A percentile compares a stretch with the other conserved stretches of the same genome.
Conservation (phyloP, 2,797 vertebrate species). For the Erithacus rubecula region DNA sequence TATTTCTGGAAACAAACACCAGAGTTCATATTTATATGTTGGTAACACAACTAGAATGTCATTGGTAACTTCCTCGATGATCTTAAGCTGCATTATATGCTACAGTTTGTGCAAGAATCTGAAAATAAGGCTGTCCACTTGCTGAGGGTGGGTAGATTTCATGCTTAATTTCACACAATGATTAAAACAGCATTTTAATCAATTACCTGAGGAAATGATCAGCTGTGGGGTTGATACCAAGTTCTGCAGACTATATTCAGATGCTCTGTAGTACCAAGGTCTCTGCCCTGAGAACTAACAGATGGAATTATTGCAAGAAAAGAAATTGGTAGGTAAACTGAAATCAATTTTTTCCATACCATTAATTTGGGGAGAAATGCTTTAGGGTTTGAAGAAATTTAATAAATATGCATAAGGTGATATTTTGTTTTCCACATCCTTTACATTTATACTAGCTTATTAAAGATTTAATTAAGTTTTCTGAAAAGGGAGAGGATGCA, state of each 20-base stretch:
- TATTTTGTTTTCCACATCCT: constrained; percentile 49
- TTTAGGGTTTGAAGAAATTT: constrained; percentile 52
- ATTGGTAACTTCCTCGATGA: neutral
- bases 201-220: constrained; percentile 2
- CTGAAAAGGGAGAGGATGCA: constrained; percentile 22
- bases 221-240: neutral
- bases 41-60: neutral
- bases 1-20: neutral
- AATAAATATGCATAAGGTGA: constrained; percentile 65
- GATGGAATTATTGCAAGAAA: constrained; percentile 38
- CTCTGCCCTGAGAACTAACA: neutral
- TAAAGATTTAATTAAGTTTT: constrained; percentile 67
- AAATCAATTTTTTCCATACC: constrained; percentile 11
- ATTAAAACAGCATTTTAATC: neutral
- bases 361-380: constrained; percentile 49
- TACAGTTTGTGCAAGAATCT: neutral
- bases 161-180: neutral
- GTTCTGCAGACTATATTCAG: neutral
- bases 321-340: constrained; percentile 2
- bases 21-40: neutral
- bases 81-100: neutral
- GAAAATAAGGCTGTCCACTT: neutral
- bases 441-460: constrained; percentile 69
- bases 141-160: neutral
- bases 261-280: neutral